A percentile compares a stretch with the other conserved stretches of the same genome.
Conservation (phyloP, 2,797 vertebrate species). For the Potorous gilbertii region DNA sequence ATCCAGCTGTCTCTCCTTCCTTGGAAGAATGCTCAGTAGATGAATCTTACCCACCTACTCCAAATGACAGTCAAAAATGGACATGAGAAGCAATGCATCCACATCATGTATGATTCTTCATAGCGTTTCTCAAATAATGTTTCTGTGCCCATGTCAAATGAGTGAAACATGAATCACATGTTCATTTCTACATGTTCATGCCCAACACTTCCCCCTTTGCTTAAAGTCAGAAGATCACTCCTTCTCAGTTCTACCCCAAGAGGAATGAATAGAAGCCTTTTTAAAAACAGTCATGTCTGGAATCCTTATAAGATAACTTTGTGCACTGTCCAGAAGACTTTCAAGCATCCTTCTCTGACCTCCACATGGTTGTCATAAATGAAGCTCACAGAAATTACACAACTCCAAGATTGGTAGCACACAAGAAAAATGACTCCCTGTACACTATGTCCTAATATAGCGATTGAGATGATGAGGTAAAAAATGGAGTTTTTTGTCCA, state of each 20-base stretch:
- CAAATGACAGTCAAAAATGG: neutral
- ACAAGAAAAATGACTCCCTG: neutral
- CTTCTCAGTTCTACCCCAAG: neutral
- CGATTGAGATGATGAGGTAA: neutral
- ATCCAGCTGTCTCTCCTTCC: neutral
- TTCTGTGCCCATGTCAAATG: neutral
- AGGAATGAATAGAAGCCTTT: neutral
- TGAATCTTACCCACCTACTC: neutral
- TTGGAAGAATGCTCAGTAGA: neutral
- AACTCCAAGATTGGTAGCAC: neutral
- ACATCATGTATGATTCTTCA: neutral
- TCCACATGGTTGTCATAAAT: neutral
- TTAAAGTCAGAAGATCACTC: neutral
- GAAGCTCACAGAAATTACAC: neutral
- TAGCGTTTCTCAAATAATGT: neutral
- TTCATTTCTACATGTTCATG: neutral
- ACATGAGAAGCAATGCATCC: neutral
- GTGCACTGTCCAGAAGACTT: neutral
- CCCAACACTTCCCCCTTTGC: neutral
- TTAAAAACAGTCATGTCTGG: neutral
- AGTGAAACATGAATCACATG: neutral
- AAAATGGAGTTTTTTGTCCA: neutral
- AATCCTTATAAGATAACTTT: neutral
- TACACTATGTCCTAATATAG: fast-evolving
- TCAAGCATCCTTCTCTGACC: neutral